A percentile compares a stretch with the other conserved stretches of the same genome.
Conservation (phyloP, 2,797 vertebrate species). For the Ispidina lecontei region DNA sequence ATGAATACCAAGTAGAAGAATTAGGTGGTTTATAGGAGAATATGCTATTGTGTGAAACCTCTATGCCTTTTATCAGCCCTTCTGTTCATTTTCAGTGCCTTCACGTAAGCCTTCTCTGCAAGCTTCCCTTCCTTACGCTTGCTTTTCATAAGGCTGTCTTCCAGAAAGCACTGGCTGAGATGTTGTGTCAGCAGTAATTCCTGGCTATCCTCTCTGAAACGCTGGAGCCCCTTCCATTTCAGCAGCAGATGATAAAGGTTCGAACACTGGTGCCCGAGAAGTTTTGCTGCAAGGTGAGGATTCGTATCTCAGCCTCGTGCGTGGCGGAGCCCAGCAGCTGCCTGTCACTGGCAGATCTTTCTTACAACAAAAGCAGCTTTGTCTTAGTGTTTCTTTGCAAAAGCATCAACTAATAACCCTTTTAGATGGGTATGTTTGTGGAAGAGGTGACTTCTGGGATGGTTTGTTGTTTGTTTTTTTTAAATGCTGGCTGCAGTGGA, state of each 20-base stretch:
- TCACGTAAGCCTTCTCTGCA: slow-evolving; percentile 62
- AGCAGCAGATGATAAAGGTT: slow-evolving; percentile 35
- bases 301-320: slow-evolving; percentile 18
- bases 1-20: slow-evolving; percentile 83
- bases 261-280: background rate
- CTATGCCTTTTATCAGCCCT: slow-evolving; percentile 77
- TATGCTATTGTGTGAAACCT: slow-evolving; percentile 76
- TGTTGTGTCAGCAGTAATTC: slow-evolving; percentile 57
- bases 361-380: slow-evolving; percentile 41
- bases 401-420: slow-evolving; percentile 32
- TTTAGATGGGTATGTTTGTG: slow-evolving; percentile 40
- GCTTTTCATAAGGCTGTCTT: slow-evolving; percentile 36
- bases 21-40: slow-evolving; percentile 79
- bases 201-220: background rate
- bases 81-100: slow-evolving; percentile 82
- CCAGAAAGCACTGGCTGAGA: slow-evolving; percentile 50
- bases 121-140: slow-evolving; percentile 59
- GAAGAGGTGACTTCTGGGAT: slow-evolving; percentile 60
- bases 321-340: slow-evolving; percentile 28
- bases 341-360: slow-evolving; percentile 46
- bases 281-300: background rate
- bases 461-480: background rate
- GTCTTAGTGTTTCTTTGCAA: slow-evolving; percentile 30
- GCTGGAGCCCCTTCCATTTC: slow-evolving; percentile 45
- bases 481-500: slow-evolving; percentile 11